A percentile compares a stretch with the other conserved stretches of the same genome.
Evolutionary conservation across 2,113 vertebrate genomes (phyloP).

Genomic region (Ia io): DNA sequence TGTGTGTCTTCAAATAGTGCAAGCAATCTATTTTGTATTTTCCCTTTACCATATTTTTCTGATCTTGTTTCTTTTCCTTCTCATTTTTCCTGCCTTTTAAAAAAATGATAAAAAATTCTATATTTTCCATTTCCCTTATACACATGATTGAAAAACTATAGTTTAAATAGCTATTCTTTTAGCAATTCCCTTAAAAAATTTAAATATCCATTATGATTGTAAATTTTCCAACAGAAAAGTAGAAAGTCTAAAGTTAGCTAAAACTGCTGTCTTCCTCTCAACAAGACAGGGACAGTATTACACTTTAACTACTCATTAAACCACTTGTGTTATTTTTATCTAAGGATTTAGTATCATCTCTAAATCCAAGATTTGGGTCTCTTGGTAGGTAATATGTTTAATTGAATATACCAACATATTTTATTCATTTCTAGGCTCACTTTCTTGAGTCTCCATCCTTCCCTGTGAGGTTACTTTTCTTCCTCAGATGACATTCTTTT

Average conservation of each 20-base stretch:
- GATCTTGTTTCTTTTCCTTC: not conserved
- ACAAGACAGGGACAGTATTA: not conserved
- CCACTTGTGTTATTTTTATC: not conserved
- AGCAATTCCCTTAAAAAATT: not conserved
- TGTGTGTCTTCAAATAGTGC: not conserved
- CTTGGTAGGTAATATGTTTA: not conserved
- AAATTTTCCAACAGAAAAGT: not conserved
- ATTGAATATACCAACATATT: not conserved
- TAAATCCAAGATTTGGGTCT: not conserved
- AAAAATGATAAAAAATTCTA: not conserved
- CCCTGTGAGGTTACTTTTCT: not conserved
- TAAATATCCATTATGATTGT: not conserved
- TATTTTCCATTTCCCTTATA: not conserved
- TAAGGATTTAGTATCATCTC: not conserved
- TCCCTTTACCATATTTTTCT: not conserved
- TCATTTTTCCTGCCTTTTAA: not conserved
- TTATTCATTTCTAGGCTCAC: not conserved
- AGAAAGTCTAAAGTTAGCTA: not conserved
- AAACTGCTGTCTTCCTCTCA: not conserved
- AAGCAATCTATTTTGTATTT: not conserved
- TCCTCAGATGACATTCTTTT: not conserved
- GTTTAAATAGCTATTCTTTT: not conserved
- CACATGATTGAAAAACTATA: not conserved
- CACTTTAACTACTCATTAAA: not conserved
- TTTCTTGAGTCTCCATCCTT: not conserved